Percentiles rank a stretch among this genome's conserved stretches.
Conservation (phyloP, 2,797 vertebrate genomes). For the Dicrostonyx torquatus region DNA sequence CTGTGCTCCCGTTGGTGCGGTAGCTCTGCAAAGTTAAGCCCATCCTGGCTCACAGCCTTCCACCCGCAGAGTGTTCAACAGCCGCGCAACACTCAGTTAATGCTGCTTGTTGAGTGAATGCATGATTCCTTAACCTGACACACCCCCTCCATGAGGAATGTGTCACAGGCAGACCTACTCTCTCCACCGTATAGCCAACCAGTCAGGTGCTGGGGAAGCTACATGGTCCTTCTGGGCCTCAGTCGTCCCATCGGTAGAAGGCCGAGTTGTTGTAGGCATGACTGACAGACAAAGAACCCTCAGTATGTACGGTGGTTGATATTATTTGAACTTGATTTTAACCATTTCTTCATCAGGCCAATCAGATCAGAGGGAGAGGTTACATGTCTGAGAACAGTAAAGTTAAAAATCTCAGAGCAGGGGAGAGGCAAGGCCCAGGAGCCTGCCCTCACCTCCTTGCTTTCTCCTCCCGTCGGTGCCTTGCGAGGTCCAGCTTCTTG, state of each 20-base stretch:
- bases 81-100: neutral
- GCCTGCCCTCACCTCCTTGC: neutral
- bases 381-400: neutral
- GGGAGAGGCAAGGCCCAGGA: neutral
- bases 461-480: constrained; percentile 28
- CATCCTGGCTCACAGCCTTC: neutral
- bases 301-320: fast-evolving
- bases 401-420: neutral
- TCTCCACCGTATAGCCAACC: neutral
- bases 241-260: neutral
- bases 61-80: neutral
- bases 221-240: neutral
- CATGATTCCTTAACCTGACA: neutral
- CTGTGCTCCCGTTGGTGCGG: neutral
- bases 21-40: neutral
- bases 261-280: fast-evolving
- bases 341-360: neutral
- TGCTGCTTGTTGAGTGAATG: neutral
- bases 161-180: neutral
- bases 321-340: neutral
- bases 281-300: neutral
- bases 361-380: neutral
- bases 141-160: neutral
- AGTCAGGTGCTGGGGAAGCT: neutral
- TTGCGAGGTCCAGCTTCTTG: constrained; percentile 56